A percentile compares a stretch with the other conserved stretches of the same genome.
These are phyloP conservation scores for Motacilla alba DNA, from an alignment of 2,113 vertebrate species.

Conservation along the genomic window DNA sequence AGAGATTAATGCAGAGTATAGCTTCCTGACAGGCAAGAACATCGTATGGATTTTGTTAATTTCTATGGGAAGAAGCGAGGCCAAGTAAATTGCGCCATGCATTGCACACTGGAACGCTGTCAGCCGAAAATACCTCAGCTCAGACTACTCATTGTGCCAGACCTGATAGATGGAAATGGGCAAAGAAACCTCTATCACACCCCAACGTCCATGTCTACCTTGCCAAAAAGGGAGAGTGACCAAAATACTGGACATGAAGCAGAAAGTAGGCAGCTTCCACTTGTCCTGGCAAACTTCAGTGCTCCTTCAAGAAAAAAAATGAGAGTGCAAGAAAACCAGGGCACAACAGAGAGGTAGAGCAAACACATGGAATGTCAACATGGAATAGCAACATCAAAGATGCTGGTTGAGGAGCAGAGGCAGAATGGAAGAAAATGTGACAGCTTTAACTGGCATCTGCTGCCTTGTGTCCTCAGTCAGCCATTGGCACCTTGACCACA, in stretches of 20 bases:
- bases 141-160: neutral
- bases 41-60: slow-evolving; percentile 15
- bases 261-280: neutral
- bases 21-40: slow-evolving; percentile 18
- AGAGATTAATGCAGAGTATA: slow-evolving; percentile 25
- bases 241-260: neutral
- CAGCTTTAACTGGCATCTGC: neutral
- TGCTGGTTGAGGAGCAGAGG: neutral
- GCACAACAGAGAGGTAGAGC: neutral
- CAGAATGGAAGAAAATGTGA: neutral
- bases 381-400: neutral
- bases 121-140: slow-evolving; percentile 20
- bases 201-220: neutral
- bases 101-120: neutral
- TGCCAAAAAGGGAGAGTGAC: neutral
- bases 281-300: neutral
- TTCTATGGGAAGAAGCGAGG: slow-evolving; percentile 45
- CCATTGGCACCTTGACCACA: neutral
- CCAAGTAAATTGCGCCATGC: slow-evolving; percentile 40
- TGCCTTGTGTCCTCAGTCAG: neutral
- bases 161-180: neutral
- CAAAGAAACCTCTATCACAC: neutral
- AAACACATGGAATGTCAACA: neutral
- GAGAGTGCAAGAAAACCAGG: neutral
- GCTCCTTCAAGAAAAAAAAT: neutral